These are phyloP conservation scores for Burhinus oedicnemus DNA, from an alignment of 2,113 vertebrate genomes.

Conservation along the genomic window DNA sequence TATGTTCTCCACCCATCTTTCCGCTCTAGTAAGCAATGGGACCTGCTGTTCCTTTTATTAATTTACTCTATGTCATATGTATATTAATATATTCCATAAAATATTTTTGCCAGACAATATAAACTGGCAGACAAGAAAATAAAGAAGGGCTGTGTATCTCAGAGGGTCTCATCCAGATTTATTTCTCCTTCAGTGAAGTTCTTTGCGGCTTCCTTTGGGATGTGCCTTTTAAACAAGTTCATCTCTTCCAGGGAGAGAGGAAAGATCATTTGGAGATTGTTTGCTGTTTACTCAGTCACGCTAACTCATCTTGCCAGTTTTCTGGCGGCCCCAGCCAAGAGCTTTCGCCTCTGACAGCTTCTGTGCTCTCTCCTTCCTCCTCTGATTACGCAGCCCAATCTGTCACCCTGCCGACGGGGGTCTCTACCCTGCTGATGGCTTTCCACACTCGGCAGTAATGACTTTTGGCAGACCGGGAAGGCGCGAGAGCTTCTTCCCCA, in stretches of 20 bases:
- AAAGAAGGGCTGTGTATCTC: constrained; percentile 30
- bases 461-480: constrained; percentile 94
- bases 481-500: constrained; percentile 77
- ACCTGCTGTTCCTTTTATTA: constrained; percentile 72
- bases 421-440: constrained; percentile 93
- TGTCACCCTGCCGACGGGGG: constrained; percentile 94
- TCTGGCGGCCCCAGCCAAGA: constrained; percentile 92
- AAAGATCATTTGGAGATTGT: constrained; percentile 79
- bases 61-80: constrained; percentile 69
- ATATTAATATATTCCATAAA: constrained; percentile 65
- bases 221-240: constrained; percentile 66
- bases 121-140: constrained; percentile 50
- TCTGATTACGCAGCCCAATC: constrained; percentile 95
- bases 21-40: constrained; percentile 65
- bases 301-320: constrained; percentile 90
- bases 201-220: constrained; percentile 38
- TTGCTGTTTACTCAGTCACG: constrained; percentile 81
- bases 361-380: constrained; percentile 87
- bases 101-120: constrained; percentile 60
- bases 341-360: constrained; percentile 86
- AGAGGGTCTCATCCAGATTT: constrained; percentile 50
- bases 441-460: constrained; percentile 97
- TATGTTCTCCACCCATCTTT: constrained; percentile 67
- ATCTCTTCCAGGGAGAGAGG: constrained; percentile 62
- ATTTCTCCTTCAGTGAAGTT: constrained; percentile 53